Base-by-base conservation (phyloP, 2,113 vertebrate species). In the Raphicerus campestris region DNA sequence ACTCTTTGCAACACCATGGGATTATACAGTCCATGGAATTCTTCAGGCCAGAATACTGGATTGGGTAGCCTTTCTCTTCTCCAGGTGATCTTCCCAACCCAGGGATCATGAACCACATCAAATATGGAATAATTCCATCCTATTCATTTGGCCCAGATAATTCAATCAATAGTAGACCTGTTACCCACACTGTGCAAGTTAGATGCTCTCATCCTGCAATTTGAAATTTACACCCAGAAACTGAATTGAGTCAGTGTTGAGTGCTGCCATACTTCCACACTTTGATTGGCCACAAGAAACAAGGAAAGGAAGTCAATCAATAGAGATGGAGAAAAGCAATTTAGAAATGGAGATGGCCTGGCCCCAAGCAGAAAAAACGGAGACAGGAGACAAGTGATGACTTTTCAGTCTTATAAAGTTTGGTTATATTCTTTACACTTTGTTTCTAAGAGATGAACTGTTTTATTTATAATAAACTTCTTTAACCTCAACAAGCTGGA, bases 381-480 rank as follows among this genome's bases (percentile, higher is more conserved):
- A 42, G 35, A 42, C 1, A 49, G 11, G 42, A 91, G 9, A 58
- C 1, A n/a, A 28, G 7, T 6, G 13, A 85, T 7, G 26, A 26
- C 35, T 92, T 92, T 47, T 60, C 30, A 45, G 9, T 80, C 11
- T 7, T 42, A 3, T 70, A 61, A 83, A 84, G 15, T 80, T 77
- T 87, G 51, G 20, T 22, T 73, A 0, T 47, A 53, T 53, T 47
- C n/a, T 66, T 92, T 77, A 84, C 42, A 35, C 10, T 56, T 92
- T 58, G 10, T 73, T 94, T 83, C 30, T 49, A 13, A 35, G 26
- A 93, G 32, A 78, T 35, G 26, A 61, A 83, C 30, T 32, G 42
- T 83, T 90, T 91, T 85, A 60, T 78, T 60, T 93, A 66, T 35
- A 60, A 61, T 78, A 60, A 70, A 75, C 73, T 47, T 88, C 16